Percentiles rank a stretch among this genome's conserved stretches.
Evolutionary conservation across 2,888 invertebrate species (phyloP).

Genomic region (Hydriomena furcata): DNA sequence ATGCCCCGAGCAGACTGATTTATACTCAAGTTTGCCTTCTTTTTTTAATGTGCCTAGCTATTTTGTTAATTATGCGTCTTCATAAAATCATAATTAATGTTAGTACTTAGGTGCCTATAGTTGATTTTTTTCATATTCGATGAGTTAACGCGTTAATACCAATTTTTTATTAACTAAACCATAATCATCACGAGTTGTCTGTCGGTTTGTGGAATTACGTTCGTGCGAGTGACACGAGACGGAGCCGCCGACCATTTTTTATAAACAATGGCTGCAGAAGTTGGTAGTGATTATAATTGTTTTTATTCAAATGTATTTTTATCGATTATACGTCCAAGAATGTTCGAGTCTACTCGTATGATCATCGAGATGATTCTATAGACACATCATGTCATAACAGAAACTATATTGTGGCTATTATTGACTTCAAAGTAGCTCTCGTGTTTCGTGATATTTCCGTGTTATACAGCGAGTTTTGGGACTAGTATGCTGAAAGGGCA

Average conservation of each 20-base stretch:
- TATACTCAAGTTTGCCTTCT: slow-evolving; percentile 39
- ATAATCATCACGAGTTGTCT: too few species aligned
- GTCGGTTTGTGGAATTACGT: slow-evolving; percentile 6
- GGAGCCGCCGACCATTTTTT: slow-evolving; percentile 14
- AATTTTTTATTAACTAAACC: too few species aligned
- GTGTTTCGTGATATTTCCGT: background rate
- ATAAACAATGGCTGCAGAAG: slow-evolving; percentile 17
- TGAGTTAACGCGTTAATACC: too few species aligned
- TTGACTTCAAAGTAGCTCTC: slow-evolving; percentile 19
- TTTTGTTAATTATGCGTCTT: slow-evolving; percentile 32
- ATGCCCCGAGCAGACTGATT: slow-evolving; percentile 47
- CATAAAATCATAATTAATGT: slow-evolving; percentile 28
- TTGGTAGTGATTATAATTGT: slow-evolving; percentile 14
- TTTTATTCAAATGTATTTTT: slow-evolving; percentile 29
- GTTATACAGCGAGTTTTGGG: too few species aligned
- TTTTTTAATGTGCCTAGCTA: slow-evolving; percentile 32
- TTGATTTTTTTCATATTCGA: background rate
- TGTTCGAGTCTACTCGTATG: too few species aligned
- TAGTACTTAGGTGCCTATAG: background rate
- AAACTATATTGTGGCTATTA: slow-evolving; percentile 28
- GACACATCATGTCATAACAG: slow-evolving; percentile 19
- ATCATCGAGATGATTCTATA: slow-evolving; percentile 31
- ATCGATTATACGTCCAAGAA: slow-evolving; percentile 30
- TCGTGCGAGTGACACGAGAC: slow-evolving; percentile 15
- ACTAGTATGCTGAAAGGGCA: too few species aligned